Conservation (phyloP, 2,113 vertebrate genomes). For the Oryzias woworae region DNA sequence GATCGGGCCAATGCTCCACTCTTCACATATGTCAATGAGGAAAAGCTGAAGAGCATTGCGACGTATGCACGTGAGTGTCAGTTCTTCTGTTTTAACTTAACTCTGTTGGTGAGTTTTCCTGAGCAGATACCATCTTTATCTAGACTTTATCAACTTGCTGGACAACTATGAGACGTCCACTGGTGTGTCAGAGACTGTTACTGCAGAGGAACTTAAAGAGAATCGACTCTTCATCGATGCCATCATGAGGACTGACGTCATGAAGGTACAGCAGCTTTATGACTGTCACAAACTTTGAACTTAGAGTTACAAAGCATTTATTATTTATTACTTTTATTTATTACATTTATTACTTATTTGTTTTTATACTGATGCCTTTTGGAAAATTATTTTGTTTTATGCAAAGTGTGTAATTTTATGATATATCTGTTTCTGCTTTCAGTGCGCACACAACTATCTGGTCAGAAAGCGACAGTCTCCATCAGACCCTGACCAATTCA, state of each 20-base stretch:
- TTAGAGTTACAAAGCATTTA: not conserved
- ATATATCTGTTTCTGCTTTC: conserved; percentile 15
- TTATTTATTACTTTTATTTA: too few species aligned
- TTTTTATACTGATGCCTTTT: too few species aligned
- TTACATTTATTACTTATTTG: too few species aligned
- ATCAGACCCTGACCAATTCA: conserved; percentile 73
- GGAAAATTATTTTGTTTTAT: not conserved
- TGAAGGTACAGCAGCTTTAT: conserved; percentile 75
- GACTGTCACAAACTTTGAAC: not conserved
- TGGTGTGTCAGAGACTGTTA: conserved; percentile 76
- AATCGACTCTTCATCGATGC: conserved; percentile 79
- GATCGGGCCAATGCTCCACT: conserved; percentile 75
- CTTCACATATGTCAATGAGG: conserved; percentile 78
- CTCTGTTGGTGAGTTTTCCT: not conserved
- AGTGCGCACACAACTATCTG: conserved; percentile 83
- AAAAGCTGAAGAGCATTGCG: conserved; percentile 73
- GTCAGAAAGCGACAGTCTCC: conserved; percentile 72
- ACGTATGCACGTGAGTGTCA: conserved; percentile 77
- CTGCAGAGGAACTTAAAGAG: conserved; percentile 77
- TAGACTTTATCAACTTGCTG: conserved; percentile 82
- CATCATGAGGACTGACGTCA: conserved; percentile 80
- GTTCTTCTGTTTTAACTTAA: not conserved
- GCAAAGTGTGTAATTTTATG: not conserved
- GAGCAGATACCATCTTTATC: not conserved
- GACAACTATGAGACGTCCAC: conserved; percentile 84